Base-by-base conservation (phyloP, 1,140 invertebrate species). In the Pseudomyrmex gracilis region DNA sequence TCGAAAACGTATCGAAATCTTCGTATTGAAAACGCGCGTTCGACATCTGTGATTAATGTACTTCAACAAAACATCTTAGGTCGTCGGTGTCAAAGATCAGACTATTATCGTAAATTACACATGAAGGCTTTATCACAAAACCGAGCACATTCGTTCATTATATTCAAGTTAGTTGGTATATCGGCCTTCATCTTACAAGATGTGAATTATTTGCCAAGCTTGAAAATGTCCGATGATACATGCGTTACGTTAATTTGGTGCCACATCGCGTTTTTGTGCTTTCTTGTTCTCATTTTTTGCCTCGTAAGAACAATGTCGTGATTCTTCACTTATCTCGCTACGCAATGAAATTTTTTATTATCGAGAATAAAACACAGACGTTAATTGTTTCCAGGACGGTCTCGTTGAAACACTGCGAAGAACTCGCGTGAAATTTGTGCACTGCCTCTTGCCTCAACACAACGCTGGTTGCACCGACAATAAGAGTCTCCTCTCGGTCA, bases 401-500 rank as follows among this genome's bases (percentile, higher is more conserved):
- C 95, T 99, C 5, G 96, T 99, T 58, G 98, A 99, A 92, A 98
- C 97, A 8, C 92, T 99, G 64, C 94, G 97, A 13, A 95, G 98
- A 88, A 98, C 97, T 45, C 96, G 97, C 85, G 95, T 97, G 0
- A 95, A 96, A 88, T 99, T 99, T 94, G 96, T 99, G 13, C 97
- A 98, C 89, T 99, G 98, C 94, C 95, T 99, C 82, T 92, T 99
- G 77, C 97, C 98, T 9, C 96, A 98, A 87, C 96, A 97, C 77
- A 96, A 97, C 91, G 96, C 96, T 43, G 97, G 96, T 1, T 93
- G 91, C 86, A 92, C 93, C 66, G 90, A 94, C 8, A 93, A 94
- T 71, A 94, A 94, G 85, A 93, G 93, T 84, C 80, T 95, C 7
- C 89, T 95, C 9, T 93, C 93, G 9, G 93, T 95, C 78, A 93